These are phyloP conservation scores for Pristionchus mayeri DNA, from an alignment of 2,888 invertebrate species.

Conservation along the genomic window DNA sequence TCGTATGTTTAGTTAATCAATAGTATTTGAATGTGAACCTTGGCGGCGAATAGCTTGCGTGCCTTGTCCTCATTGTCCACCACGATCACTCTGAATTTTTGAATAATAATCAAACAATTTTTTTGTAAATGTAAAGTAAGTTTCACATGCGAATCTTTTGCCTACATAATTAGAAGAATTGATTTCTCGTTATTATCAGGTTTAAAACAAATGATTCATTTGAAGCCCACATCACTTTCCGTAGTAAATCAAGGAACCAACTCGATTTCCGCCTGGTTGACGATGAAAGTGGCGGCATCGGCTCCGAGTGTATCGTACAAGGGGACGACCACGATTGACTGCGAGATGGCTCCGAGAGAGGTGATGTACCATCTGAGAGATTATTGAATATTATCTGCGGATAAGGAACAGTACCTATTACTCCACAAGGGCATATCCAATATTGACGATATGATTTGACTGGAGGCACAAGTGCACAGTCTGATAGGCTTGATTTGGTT, in stretches of 20 bases:
- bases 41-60: slow-evolving; percentile 55
- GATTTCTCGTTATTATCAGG: neutral
- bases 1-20: neutral
- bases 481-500: no score
- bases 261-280: slow-evolving; percentile 74
- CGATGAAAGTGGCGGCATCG: slow-evolving; percentile 87
- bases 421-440: no score
- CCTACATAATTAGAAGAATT: neutral
- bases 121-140: no score
- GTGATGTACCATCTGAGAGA: slow-evolving; percentile 82
- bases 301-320: slow-evolving; percentile 96
- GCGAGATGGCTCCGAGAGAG: slow-evolving; percentile 66
- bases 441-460: no score
- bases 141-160: neutral
- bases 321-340: slow-evolving; percentile 89
- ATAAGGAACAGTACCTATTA: no score
- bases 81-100: slow-evolving; percentile 65
- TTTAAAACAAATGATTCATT: neutral
- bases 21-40: neutral
- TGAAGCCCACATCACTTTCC: neutral
- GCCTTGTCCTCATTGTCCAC: slow-evolving; percentile 68
- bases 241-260: slow-evolving; percentile 50
- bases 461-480: no score
- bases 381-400: neutral
- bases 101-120: no score